Base-by-base conservation (phyloP, 2,797 vertebrate species). In the Lemur catta region DNA sequence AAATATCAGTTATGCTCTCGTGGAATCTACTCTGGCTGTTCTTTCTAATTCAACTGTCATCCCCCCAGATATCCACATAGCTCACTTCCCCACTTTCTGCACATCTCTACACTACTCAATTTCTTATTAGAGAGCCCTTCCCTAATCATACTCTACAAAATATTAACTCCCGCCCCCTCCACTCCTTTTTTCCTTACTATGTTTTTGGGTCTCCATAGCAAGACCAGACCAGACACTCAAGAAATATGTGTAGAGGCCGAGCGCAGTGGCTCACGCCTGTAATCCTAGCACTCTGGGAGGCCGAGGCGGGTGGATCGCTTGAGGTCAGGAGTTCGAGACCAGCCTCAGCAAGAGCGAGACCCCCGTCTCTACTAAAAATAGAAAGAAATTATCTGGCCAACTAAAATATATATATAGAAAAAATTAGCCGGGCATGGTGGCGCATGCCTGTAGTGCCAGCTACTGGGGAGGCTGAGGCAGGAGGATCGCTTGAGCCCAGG, bases 161-260 rank as follows among this genome's bases (percentile, higher is more conserved):
- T 63, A 71, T 81, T 71, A 71, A 76, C 46, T 82, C 26, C 80
- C 81, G 13, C 11, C 48, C 13, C 59, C 22, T 89, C 46, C 15
- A 50, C n/a, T 93, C 4, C 61, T 43, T 89, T 94, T 91, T 38
- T 35, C 22, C 11, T 57, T 84, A 50, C 18, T 72, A 59, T 35
- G 59, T 7, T 75, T 84, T 91, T 85, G 61, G 17, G 33, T 85
- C 38, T 93, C 61, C 71, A 61, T 28, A 84, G 35, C 48, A 94
- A 72, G 65, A 78, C 48, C 43, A 75, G 88, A 80, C 69, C 50
- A 88, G 87, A 81, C 7, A 85, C n/a, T 80, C 55, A 96, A 93
- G 52, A 93, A 61, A 86, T 92, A 67, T 38, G 35, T 92, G 30
- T 76, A 35, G 20, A 95, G 38, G 38, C 38, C 38, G 38, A 38